These are phyloP conservation scores for Arctopsyche grandis DNA, from an alignment of 1,140 invertebrate genomes.

Conservation along the genomic window DNA sequence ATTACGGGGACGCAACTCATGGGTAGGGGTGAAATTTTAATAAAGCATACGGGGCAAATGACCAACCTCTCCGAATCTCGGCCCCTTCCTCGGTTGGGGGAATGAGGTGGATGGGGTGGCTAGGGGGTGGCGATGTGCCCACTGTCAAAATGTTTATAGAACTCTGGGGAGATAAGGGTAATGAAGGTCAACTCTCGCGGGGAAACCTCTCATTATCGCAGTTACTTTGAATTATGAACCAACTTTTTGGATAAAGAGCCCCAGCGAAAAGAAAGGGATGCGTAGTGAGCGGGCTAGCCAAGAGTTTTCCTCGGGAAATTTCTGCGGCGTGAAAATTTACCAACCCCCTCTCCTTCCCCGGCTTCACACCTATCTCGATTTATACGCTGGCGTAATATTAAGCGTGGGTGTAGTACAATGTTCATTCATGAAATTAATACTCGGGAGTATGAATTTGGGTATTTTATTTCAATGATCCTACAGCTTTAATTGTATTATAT, in stretches of 20 bases:
- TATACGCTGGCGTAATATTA: background rate
- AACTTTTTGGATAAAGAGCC: constrained; percentile 49
- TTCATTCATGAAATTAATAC: background rate
- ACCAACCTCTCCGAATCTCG: constrained; percentile 28
- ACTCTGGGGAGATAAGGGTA: constrained; percentile 55
- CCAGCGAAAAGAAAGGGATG: constrained; percentile 34
- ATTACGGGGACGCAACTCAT: constrained; percentile 29
- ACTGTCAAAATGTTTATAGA: constrained; percentile 55
- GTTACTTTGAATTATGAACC: constrained; percentile 54
- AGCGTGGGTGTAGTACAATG: background rate
- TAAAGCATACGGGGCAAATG: constrained; percentile 50
- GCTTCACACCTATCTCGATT: background rate
- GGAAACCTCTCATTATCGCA: constrained; percentile 54
- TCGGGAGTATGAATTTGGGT: no score
- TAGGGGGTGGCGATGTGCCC: constrained; percentile 11
- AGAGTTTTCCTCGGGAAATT: background rate
- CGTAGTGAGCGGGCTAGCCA: background rate
- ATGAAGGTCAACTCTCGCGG: constrained; percentile 54
- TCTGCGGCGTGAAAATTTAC: constrained; percentile 6
- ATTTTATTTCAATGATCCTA: no score
- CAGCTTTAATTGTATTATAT: no score
- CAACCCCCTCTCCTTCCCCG: background rate
- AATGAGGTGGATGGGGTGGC: background rate
- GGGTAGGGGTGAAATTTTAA: constrained; percentile 48
- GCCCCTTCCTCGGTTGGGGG: background rate